Conservation (phyloP, 2,113 vertebrate species). For the Fregata magnificens region DNA sequence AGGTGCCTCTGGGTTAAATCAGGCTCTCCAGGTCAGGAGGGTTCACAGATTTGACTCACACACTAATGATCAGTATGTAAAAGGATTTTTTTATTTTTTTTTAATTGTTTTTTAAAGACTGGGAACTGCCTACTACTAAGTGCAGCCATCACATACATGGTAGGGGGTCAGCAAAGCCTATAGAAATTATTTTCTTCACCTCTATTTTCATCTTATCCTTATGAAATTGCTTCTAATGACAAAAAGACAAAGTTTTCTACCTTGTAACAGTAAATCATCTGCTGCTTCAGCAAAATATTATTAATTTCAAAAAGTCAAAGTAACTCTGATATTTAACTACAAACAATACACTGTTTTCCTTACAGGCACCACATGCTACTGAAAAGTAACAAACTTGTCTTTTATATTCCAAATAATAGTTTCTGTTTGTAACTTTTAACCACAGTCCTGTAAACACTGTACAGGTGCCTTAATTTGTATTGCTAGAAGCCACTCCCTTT, state of each 20-base stretch:
- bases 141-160: neutral
- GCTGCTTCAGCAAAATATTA: neutral
- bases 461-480: neutral
- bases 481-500: neutral
- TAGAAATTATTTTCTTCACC: neutral
- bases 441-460: neutral
- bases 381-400: neutral
- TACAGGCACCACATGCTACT: neutral
- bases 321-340: neutral
- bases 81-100: neutral
- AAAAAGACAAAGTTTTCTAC: neutral
- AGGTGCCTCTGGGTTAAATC: neutral
- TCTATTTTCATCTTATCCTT: neutral
- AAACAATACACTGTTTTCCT: neutral
- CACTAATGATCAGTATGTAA: neutral
- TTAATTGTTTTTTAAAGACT: neutral
- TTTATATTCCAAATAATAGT: neutral
- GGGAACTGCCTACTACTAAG: neutral
- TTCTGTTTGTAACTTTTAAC: neutral
- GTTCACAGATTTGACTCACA: neutral
- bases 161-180: neutral
- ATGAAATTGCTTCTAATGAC: neutral
- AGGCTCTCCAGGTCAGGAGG: neutral
- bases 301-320: neutral
- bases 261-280: neutral